Evolutionary conservation across 2,113 vertebrate species (phyloP), one percentile per base, ranked within the genome.

Genomic region (Thalassoma bifasciatum): DNA sequence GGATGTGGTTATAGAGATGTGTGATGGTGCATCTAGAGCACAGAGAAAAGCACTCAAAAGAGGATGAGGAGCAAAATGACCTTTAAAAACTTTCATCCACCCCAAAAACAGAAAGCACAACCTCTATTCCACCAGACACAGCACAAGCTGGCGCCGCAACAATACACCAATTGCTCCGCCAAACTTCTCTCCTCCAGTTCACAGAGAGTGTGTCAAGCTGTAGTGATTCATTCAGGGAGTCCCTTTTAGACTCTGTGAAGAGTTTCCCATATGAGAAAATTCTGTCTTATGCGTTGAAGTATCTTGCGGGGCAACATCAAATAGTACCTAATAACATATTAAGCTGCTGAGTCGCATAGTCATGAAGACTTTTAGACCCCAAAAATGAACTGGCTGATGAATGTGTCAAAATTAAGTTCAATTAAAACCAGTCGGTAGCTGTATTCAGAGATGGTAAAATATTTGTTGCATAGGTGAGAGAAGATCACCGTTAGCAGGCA

Each of bases 171-270:
- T 77, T 63, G 30, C 73, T 10, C 6, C 17, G 74, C 81, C 72
- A 81, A 88, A 71, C 40, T 65, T 57, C 61, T 60, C 69, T 69
- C n/a, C n/a, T n/a, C n/a, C n/a, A n/a, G 62, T 75, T 75, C 61
- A 76, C 53, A 81, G 69, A 82, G 46, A 42, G 46, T 23, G 61
- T 62, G 34, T 8, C 52, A 23, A 71, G 50, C 7, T 47, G 22
- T 5, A 24, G 69, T 59, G 76, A 72, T 66, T 81, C 64, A 81
- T 54, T 73, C 66, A 61, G 54, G 49, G 52, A 26, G 58, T 46
- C 34, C 0, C 64, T 38, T 49, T 10, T 52, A 40, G 69, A 40
- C 44, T 69, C 54, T 50, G 23, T 49, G 46, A n/a, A 5, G 10
- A n/a, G 8, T 49, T 13, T 12, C 22, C 30, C 30, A 30, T 30